Evolutionary conservation across 1,140 invertebrate species (phyloP), one percentile per base, ranked within the genome.

Genomic region (Mylabris phalerata): DNA sequence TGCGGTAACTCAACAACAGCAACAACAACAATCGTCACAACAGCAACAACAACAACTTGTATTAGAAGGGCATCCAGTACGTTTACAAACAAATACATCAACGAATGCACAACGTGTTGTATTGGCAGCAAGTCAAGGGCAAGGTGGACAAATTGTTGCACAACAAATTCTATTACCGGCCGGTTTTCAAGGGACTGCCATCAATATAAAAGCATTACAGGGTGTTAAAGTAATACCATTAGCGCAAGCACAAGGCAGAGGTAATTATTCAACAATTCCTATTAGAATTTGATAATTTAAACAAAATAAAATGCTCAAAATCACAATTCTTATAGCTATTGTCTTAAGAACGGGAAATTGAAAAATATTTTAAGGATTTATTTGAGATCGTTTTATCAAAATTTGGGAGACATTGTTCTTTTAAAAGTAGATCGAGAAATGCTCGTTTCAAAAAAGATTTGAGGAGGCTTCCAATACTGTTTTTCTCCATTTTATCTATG

Each of bases 191-290:
- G 79, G 79, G 19, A 75, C 75, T 9, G 73, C 77, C 6, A 71
- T 86, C 4, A 86, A 85, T 64, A 78, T 87, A 1, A 87, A 87
- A 69, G 81, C 83, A 1, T 63, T 87, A 48, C 84, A 86, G 62
- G 83, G 81, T 0, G 74, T 87, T 7, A 87, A 87, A 68, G 84
- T 87, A 25, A 86, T 85, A 50, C 82, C 82, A 1, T 77, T 75
- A 46, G 69, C 71, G 41, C 72, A 74, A 60, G 64, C 69, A 55
- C 67, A 71, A 63, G 62, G 59, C 51, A 71, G 67, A 66, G 66
- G 71, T 72, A 62, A 66, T 50, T 55, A 32, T 32, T 32, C 19
- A 19, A 19, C 19, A 19, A 19, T 19, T 52, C 48, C 42, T 1
- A 4, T 54, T 40, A 46, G 25, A n/a, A 46, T 46, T 19, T 55